Conservation (phyloP, 1,140 invertebrate genomes). For the Neelides sp. region DNA sequence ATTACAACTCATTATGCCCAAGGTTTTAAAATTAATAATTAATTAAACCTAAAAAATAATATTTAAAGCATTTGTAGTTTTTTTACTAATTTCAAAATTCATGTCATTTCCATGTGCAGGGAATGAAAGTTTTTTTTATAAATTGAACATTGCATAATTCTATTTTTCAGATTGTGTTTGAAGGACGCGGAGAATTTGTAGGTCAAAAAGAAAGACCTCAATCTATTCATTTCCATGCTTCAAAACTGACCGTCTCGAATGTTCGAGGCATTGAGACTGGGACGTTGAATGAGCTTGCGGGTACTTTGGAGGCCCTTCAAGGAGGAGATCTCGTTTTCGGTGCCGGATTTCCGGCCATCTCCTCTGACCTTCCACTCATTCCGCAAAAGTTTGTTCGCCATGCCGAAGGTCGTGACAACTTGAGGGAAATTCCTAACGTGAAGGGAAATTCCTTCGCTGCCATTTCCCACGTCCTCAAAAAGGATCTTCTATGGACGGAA, state of each 20-base stretch:
- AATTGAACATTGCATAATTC: conserved; percentile 34
- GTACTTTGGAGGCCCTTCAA: conserved; percentile 57
- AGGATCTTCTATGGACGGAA: conserved; percentile 67
- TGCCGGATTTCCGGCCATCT: conserved; percentile 54
- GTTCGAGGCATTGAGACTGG: conserved; percentile 50
- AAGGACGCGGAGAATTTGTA: conserved; percentile 52
- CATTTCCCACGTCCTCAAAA: conserved; percentile 35
- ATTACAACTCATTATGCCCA: conserved; percentile 79
- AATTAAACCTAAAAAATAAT: not conserved
- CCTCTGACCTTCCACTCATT: conserved; percentile 51
- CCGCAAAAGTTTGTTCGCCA: conserved; percentile 62
- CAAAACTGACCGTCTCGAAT: conserved; percentile 56
- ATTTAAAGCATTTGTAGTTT: conserved; percentile 2
- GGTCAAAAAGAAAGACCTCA: conserved; percentile 67
- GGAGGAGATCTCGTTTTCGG: conserved; percentile 59
- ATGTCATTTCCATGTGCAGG: conserved; percentile 15
- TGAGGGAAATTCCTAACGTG: not conserved
- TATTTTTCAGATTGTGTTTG: conserved; percentile 51
- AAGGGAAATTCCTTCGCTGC: conserved; percentile 9
- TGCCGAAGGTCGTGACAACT: conserved; percentile 44
- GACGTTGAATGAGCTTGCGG: conserved; percentile 55
- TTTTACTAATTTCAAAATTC: conserved; percentile 10
- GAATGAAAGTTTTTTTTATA: conserved; percentile 9
- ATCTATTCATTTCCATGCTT: conserved; percentile 66
- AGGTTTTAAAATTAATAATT: conserved; percentile 49